Conservation (phyloP, 2,797 vertebrate genomes). For the Emys orbicularis region DNA sequence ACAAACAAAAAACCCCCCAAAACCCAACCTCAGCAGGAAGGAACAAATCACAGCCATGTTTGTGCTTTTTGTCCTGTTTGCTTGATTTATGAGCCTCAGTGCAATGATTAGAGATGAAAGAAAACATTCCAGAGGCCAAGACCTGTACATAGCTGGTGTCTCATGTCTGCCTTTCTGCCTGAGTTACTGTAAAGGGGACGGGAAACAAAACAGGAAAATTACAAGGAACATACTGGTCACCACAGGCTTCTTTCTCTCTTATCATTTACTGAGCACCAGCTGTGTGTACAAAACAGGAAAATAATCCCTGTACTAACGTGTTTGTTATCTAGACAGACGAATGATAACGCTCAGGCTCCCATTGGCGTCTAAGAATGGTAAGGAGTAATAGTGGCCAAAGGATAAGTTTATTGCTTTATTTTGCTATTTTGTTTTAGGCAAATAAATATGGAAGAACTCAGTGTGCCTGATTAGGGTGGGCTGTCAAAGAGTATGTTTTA, state of each 20-base stretch:
- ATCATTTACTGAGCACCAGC: fast-evolving
- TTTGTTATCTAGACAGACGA: background rate
- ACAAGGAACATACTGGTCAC: background rate
- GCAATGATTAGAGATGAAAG: conserved; percentile 78
- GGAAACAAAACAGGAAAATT: conserved; percentile 42
- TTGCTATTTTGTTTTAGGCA: background rate
- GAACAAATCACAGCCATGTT: conserved; percentile 66
- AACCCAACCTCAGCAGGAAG: conserved; percentile 74
- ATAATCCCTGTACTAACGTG: background rate
- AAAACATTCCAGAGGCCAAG: conserved; percentile 77
- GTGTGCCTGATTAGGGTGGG: fast-evolving
- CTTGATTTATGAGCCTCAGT: conserved; percentile 74
- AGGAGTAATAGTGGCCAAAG: fast-evolving
- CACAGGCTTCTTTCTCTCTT: background rate
- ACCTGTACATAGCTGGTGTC: conserved; percentile 51
- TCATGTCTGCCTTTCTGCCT: conserved; percentile 1
- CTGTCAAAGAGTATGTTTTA: fast-evolving
- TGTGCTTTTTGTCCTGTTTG: conserved; percentile 64
- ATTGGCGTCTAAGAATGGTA: fast-evolving
- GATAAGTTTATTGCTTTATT: background rate
- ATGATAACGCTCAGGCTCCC: background rate
- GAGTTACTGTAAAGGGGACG: background rate
- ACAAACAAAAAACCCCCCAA: too few relatives aligned
- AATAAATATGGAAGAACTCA: background rate
- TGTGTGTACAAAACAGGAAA: background rate